phyloP scores from a whole-genome alignment of 2,797 vertebrate genomes.

The Gymnothorax javanicus region DNA sequence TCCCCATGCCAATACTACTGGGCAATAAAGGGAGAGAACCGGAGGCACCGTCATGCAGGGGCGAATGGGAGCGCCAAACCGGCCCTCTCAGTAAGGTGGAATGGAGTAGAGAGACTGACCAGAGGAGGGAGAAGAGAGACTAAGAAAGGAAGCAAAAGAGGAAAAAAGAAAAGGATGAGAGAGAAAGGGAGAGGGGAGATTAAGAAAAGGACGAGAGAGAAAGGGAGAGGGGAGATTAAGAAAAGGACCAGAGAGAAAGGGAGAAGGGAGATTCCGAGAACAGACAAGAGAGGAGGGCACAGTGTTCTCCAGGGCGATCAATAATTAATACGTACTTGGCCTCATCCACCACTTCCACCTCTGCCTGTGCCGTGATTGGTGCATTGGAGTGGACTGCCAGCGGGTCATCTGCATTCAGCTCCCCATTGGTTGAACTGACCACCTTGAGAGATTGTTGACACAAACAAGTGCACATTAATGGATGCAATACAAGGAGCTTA shows the following conservation, averaged over 20 bases:
- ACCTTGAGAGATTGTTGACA: constrained; percentile 74
- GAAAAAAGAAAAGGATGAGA: background rate
- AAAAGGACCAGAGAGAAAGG: background rate
- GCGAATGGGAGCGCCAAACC: background rate
- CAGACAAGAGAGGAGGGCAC: constrained; percentile 26
- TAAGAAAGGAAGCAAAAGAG: no score
- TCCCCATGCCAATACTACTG: background rate
- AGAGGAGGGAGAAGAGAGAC: background rate
- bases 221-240: background rate
- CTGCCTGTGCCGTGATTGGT: constrained; percentile 89
- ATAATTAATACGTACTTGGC: constrained; percentile 86
- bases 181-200: background rate
- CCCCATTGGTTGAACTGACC: constrained; percentile 97
- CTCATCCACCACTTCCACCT: constrained; percentile 97
- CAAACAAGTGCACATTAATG: background rate
- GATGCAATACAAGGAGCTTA: background rate
- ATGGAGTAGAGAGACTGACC: background rate
- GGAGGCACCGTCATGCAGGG: background rate
- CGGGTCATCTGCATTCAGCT: constrained; percentile 93
- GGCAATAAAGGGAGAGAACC: background rate
- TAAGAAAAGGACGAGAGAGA: background rate
- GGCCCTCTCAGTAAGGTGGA: background rate
- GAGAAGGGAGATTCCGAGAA: background rate
- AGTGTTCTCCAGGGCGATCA: constrained; percentile 28
- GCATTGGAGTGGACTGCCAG: constrained; percentile 88